Conservation (phyloP, 2,113 vertebrate genomes). For the Chionomys nivalis region DNA sequence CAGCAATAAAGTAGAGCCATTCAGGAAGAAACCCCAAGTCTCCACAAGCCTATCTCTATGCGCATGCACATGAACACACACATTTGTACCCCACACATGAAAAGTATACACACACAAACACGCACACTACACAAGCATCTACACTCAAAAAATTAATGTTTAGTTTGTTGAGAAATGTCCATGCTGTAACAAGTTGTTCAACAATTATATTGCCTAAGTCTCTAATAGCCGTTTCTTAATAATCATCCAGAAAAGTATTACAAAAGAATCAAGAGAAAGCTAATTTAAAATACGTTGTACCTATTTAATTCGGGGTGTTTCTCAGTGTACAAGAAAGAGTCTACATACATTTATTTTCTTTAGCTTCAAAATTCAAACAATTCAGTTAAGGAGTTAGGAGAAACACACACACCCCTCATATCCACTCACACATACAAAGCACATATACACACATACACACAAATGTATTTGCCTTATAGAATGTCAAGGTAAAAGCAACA, state of each 20-base stretch:
- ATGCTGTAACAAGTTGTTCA: background rate
- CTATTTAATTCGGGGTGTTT: background rate
- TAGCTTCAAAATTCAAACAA: background rate
- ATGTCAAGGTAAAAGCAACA: constrained; percentile 8
- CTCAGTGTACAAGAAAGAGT: background rate
- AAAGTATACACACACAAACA: background rate
- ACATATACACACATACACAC: background rate
- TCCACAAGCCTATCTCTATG: too few relatives aligned
- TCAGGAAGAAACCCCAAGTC: background rate
- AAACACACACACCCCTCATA: too few relatives aligned
- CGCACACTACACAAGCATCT: background rate
- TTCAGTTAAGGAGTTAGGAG: background rate
- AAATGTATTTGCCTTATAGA: background rate
- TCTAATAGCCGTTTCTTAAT: constrained; percentile 16
- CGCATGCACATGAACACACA: background rate
- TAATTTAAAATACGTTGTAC: background rate
- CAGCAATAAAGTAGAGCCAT: background rate
- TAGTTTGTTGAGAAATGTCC: constrained; percentile 23
- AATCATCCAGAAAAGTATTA: background rate
- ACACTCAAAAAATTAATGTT: background rate
- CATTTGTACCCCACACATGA: background rate
- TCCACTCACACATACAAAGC: background rate
- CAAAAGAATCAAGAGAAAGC: background rate
- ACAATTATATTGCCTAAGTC: background rate
- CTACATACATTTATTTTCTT: background rate